Base-by-base conservation (phyloP, 2,113 vertebrate species). In the Ptychochromis oligacanthus region DNA sequence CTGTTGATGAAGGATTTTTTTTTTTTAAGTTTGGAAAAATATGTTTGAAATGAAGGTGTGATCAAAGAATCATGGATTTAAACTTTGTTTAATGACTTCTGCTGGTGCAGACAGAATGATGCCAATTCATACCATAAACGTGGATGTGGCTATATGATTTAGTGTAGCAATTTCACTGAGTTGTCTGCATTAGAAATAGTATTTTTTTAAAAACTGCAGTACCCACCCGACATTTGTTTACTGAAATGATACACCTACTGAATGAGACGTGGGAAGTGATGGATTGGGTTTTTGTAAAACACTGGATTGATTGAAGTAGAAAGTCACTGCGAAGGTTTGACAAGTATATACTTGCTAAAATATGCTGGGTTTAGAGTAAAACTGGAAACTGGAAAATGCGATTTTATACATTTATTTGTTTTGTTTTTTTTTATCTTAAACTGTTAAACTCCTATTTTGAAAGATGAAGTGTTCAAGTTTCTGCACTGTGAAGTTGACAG, bases 331-430 rank as follows among this genome's bases (percentile, higher is more conserved):
- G 24, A 34, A 38, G 72, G 28, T 77, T 75, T 14, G 1, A 80
- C n/a, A 82, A 75, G 57, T 60, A 31, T 54, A 9, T 8, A 13
- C 40, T n/a, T 54, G 28, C 34, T 1, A 56, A 56, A 56, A 56
- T 56, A 36, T 80, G 77, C 40, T 60, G 20, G 24, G 17, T 60
- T 60, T 31, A 24, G 18, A 57, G 36, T 79, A 62, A 72, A 90
- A 85, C 77, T 85, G 82, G 89, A 88, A 85, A 57, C 77, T 85
- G 82, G 89, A 88, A 85, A 57, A 6, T 31, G 7, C 2, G 13
- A 20, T 52, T 72, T 57, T 56, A 70, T 52, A 13, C 24, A 52
- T 70, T 88, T 72, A 83, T 70, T 64, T 49, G 46, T 82, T 46
- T 31, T n/a, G n/a, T n/a, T 67, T 34, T 40, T 74, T 87, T 62